These are phyloP conservation scores for Solea solea DNA, from an alignment of 2,113 vertebrate species.

Conservation along the genomic window DNA sequence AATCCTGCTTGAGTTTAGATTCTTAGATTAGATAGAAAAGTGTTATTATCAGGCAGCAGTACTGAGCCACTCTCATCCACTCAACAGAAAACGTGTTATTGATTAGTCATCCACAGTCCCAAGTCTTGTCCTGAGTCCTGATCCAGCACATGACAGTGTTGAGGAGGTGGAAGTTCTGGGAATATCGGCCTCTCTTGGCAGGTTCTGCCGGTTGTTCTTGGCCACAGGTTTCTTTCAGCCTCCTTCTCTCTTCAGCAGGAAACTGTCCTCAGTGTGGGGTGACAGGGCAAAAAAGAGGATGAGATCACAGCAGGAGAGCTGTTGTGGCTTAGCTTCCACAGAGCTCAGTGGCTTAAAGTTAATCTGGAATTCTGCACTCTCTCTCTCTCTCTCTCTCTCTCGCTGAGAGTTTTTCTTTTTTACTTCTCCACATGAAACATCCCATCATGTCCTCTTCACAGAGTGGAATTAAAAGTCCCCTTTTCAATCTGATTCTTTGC, in stretches of 20 bases:
- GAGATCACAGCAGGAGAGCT: constrained; percentile 71
- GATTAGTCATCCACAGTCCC: neutral
- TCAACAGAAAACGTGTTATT: neutral
- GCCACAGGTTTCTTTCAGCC: constrained; percentile 42
- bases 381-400: constrained; percentile 57
- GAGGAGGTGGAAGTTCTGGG: constrained; percentile 58
- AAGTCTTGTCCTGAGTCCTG: constrained; percentile 13
- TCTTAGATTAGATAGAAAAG: neutral
- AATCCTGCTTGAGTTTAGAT: neutral
- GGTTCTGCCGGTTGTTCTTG: constrained; percentile 47
- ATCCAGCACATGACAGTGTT: constrained; percentile 22
- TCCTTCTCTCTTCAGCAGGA: constrained; percentile 40
- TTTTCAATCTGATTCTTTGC: neutral
- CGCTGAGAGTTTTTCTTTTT: constrained; percentile 52
- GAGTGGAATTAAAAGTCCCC: constrained; percentile 49
- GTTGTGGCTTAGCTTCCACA: constrained; percentile 67
- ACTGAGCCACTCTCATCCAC: neutral
- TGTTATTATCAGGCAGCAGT: neutral
- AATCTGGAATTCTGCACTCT: constrained; percentile 66
- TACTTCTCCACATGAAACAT: constrained; percentile 61
- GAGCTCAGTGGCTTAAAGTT: constrained; percentile 65
- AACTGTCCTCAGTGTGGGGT: constrained; percentile 28
- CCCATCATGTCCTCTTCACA: constrained; percentile 26
- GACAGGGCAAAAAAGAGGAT: constrained; percentile 56
- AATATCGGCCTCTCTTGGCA: constrained; percentile 51